Conservation (phyloP, 2,113 vertebrate genomes). For the Motacilla alba region DNA sequence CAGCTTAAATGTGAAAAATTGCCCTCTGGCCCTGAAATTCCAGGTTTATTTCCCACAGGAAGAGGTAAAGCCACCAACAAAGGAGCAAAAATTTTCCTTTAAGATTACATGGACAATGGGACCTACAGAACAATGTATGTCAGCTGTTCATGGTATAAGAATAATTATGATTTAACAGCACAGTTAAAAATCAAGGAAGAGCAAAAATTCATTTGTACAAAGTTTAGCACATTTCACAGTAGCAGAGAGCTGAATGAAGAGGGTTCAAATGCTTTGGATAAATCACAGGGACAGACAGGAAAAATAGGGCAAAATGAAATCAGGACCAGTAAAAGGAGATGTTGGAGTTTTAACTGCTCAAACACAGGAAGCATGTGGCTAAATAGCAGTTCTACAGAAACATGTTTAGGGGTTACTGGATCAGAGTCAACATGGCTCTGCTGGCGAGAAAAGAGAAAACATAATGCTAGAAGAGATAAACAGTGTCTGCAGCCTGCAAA, state of each 20-base stretch:
- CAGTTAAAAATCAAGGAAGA: not conserved
- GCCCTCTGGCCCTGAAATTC: slow-evolving; percentile 24
- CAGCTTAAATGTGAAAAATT: slow-evolving; percentile 14
- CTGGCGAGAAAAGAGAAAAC: not conserved
- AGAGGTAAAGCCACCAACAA: slow-evolving; percentile 45
- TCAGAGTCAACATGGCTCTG: not conserved
- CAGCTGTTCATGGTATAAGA: not conserved
- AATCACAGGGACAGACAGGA: not conserved
- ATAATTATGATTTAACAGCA: not conserved
- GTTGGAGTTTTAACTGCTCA: not conserved
- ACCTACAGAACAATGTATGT: not conserved
- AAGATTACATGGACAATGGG: not conserved
- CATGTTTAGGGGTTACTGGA: not conserved
- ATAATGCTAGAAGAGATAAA: not conserved
- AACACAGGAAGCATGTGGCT: not conserved
- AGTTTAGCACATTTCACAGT: not conserved
- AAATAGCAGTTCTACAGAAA: not conserved
- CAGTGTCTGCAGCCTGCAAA: not conserved
- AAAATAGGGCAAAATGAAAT: not conserved
- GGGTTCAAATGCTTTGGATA: not conserved
- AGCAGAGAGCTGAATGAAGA: not conserved
- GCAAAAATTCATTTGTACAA: not conserved
- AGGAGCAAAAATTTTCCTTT: slow-evolving; percentile 23
- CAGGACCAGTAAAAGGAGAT: not conserved
- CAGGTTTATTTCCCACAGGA: slow-evolving; percentile 25